A percentile compares a stretch with the other conserved stretches of the same genome.
phyloP scores from a whole-genome alignment of 2,888 invertebrate genomes.

The Litoditis marina region DNA sequence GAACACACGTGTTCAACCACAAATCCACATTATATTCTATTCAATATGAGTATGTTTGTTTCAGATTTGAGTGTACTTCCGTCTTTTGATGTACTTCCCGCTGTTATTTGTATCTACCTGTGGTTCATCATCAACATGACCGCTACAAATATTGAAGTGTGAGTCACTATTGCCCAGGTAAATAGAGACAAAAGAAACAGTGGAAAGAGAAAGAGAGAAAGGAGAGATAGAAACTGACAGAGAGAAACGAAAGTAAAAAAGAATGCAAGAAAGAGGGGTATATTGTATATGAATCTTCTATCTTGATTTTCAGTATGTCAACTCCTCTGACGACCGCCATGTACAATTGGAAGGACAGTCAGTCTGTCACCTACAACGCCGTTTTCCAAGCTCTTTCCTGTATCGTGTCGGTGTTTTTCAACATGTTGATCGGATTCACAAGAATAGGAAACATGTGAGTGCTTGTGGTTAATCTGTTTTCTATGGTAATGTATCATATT shows the following conservation, averaged over 20 bases:
- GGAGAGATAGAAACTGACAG: too few species aligned
- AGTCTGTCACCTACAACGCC: conserved; percentile 39
- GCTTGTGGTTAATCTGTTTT: neutral
- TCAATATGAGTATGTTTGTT: too few species aligned
- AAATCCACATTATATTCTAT: too few species aligned
- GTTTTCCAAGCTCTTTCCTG: conserved; percentile 39
- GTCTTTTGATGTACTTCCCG: conserved; percentile 37
- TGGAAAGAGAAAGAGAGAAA: too few species aligned
- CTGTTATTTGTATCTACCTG: conserved; percentile 39
- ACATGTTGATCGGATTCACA: conserved; percentile 33
- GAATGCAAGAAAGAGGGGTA: too few species aligned
- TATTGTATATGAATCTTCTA: too few species aligned
- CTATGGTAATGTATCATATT: too few species aligned
- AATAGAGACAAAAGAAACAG: too few species aligned
- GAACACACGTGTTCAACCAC: too few species aligned
- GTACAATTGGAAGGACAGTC: conserved; percentile 39
- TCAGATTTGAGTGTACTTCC: too few species aligned
- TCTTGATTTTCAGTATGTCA: conserved; percentile 26
- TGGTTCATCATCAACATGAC: conserved; percentile 42
- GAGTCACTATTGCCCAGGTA: too few species aligned
- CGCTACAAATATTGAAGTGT: conserved; percentile 45
- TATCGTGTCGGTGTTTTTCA: conserved; percentile 30
- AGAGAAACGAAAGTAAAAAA: too few species aligned
- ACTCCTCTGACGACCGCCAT: conserved; percentile 39
- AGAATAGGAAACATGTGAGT: conserved; percentile 36